Base-by-base conservation (phyloP, 2,113 vertebrate genomes). In the Ptilonorhynchus violaceus region DNA sequence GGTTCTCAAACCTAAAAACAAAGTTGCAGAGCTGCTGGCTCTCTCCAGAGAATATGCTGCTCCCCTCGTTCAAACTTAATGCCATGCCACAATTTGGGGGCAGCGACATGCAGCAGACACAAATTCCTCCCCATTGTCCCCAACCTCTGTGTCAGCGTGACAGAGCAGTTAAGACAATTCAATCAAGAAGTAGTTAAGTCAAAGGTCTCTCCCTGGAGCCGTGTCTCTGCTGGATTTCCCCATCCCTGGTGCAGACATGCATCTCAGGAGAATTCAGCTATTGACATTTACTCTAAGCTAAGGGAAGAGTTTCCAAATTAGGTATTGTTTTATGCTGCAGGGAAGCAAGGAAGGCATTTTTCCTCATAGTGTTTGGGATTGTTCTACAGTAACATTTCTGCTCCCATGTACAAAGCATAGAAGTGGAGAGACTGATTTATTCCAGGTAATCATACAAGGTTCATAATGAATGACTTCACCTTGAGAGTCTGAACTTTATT, bases 141-240 rank as follows among this genome's bases (percentile, higher is more conserved):
- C 77, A 82, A 0, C 6, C 53, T 68, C 66, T 28, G n/a, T 85
- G 92, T 87, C 91, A 79, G 69, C 5, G 0, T 41, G 81, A 91
- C 46, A 68, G 58, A 93, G 53, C 77, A 88, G 78, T 72, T 49
- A 46, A 91, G 55, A 93, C 39, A 89, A 94, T 94, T 89, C 94
- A 85, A 85, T 85, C 44, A 73, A 91, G 85, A 93, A 85, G 31
- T 13, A 92, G 81, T 79, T 73, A 89, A 97, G 93, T 58, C 95
- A 94, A 96, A 97, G 95, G 85, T 95, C 89, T 94, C 25, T 21
- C 62, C 23, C 41, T 92, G 94, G 78, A 95, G 96, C 93, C 46
- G 1, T 14, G 41, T 94, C 89, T 85, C 96, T 94, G 96, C 82
- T 96, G 92, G 89, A 75, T 94, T 58, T 94, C 89, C 70, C 63